Evolutionary conservation across 2,113 vertebrate genomes (phyloP), one percentile per base, ranked within the genome.

Genomic region (Embiotoca jacksoni): DNA sequence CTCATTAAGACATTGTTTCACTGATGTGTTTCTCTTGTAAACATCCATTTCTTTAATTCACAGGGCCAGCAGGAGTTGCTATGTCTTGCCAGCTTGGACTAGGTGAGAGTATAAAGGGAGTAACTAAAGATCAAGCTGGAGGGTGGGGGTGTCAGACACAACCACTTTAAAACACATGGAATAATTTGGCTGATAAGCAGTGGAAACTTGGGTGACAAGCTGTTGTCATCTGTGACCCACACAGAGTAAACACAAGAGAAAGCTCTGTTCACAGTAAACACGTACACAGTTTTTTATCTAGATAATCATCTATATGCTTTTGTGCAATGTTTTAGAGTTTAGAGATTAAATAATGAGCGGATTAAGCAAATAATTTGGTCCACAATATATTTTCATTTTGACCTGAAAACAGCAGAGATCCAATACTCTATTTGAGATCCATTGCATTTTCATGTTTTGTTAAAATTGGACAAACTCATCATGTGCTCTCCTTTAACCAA

Each of bases 31-130:
- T 23, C 31, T 31, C n/a, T 49, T 41, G 3, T 60, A 11, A 78
- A 15, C 7, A 6, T 6, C 10, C 5, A 5, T 10, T 23, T 67
- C 1, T 49, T 64, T 84, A 80, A 57, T 75, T 83, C 62, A 9
- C 81, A 99, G 98, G 96, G 47, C 94, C 95, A 81, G 79, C 93
- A 54, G 96, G 88, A 3, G 88, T 78, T 0, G 94, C 90, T 0
- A 96, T 96, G 75, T 93, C 93, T 3, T 90, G 95, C 3, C 92
- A 92, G 5, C 90, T 95, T 4, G 93, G 91, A 13, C 64, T 86
- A 60, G 94, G 94, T 95, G 72, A 94, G 90, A 72, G 4, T 11
- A 16, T n/a, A n/a, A 16, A 7, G 31, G 16, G 15, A 7, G 46
- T 9, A 49, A 7, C 14, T 4, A 4, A 15, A 30, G n/a, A 16